These are phyloP conservation scores for Petrocephalus schoutedeni DNA, from an alignment of 2,797 vertebrate species.

Conservation along the genomic window DNA sequence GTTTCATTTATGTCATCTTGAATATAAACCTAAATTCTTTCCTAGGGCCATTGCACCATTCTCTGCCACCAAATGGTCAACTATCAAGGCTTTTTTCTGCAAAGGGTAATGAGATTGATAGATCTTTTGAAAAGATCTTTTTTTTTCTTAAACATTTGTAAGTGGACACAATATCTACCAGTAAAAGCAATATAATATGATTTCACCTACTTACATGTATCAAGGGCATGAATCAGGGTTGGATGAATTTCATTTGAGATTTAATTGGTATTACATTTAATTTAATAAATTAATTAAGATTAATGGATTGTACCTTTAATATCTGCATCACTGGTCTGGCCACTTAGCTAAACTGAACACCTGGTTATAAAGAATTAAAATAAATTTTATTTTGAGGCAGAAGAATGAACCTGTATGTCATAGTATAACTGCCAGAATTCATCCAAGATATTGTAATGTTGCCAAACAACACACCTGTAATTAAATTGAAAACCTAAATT, in stretches of 20 bases:
- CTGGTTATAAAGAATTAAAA: neutral
- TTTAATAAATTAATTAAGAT: neutral
- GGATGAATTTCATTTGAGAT: neutral
- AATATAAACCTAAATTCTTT: constrained; percentile 1
- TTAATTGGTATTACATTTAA: neutral
- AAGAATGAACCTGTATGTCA: neutral
- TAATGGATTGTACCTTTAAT: neutral
- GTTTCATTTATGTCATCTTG: neutral
- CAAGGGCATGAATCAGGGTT: neutral
- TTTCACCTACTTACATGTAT: neutral
- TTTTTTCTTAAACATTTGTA: neutral
- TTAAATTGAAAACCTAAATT: neutral
- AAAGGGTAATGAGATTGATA: neutral
- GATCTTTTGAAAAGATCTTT: neutral
- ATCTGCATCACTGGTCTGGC: neutral
- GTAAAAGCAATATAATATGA: neutral
- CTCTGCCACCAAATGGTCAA: neutral
- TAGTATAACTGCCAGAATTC: neutral
- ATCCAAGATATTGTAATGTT: neutral
- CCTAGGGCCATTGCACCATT: neutral
- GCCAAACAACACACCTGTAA: neutral
- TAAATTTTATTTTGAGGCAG: neutral
- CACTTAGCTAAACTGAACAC: neutral
- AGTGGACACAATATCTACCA: neutral
- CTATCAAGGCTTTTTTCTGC: neutral